Evolutionary conservation across 2,113 vertebrate genomes (phyloP).

Genomic region (Pogonocichla stellata): DNA sequence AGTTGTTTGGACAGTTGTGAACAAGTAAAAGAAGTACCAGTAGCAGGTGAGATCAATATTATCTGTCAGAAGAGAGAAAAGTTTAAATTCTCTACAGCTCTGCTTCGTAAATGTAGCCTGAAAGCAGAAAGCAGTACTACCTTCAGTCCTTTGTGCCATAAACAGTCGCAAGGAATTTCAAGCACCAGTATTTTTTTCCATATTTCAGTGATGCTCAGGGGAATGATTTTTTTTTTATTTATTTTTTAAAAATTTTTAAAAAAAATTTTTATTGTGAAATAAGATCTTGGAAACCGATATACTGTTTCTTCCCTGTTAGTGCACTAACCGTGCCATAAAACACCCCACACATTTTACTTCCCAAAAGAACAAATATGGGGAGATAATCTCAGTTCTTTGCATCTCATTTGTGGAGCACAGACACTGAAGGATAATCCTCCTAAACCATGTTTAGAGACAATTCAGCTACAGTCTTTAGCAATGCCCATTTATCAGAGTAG

Average conservation of each 20-base stretch:
- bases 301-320: not conserved
- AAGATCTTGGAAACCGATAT: not conserved
- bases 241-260: too few species aligned
- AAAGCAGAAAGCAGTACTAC: not conserved
- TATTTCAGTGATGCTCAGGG: not conserved
- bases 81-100: not conserved
- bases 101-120: not conserved
- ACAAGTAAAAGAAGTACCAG: not conserved
- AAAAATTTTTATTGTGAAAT: not conserved
- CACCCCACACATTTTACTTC: accelerated
- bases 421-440: not conserved
- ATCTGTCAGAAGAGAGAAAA: not conserved
- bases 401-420: not conserved
- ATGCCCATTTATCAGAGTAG: not conserved
- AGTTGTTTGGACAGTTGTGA: not conserved
- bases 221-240: not conserved
- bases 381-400: not conserved
- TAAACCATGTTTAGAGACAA: not conserved
- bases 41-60: not conserved
- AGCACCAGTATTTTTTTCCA: not conserved
- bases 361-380: not conserved
- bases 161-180: not conserved
- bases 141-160: not conserved
- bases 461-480: not conserved
- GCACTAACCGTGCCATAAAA: not conserved